Percentiles rank a stretch among this genome's conserved stretches.
These are phyloP conservation scores for Arion vulgaris DNA, from an alignment of 1,140 invertebrate species.

Conservation along the genomic window DNA sequence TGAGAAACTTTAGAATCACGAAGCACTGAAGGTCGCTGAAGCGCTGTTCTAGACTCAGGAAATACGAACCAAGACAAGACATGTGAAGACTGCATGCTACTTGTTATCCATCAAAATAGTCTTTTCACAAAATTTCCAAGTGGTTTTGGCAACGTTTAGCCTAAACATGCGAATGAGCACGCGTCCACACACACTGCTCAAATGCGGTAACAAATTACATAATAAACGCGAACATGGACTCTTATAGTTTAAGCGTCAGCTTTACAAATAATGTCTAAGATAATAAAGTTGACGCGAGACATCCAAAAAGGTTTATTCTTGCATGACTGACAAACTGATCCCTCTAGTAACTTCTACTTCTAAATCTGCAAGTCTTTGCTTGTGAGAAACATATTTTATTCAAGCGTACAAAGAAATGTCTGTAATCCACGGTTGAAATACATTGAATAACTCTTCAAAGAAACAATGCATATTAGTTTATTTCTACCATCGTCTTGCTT, in stretches of 20 bases:
- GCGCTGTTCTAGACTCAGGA: background rate
- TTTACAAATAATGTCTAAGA: background rate
- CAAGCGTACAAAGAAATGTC: no score
- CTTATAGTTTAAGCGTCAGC: background rate
- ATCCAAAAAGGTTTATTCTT: background rate
- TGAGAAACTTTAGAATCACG: background rate
- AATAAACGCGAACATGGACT: background rate
- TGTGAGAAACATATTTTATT: no score
- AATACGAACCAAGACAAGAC: background rate
- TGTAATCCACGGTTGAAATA: no score
- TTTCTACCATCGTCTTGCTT: no score
- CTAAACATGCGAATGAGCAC: background rate
- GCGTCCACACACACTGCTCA: background rate
- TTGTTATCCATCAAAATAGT: background rate
- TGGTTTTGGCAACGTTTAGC: background rate
- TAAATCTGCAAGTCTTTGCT: no score
- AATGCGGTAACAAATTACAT: background rate
- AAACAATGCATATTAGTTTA: no score
- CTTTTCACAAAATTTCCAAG: background rate
- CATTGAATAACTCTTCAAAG: no score
- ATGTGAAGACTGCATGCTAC: constrained; percentile 2
- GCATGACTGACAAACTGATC: constrained; percentile 6
- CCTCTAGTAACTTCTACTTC: background rate
- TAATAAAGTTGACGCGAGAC: background rate
- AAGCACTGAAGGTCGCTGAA: constrained; percentile 2